phyloP scores from a whole-genome alignment of 2,888 invertebrate genomes.

The Steromphala cineraria region DNA sequence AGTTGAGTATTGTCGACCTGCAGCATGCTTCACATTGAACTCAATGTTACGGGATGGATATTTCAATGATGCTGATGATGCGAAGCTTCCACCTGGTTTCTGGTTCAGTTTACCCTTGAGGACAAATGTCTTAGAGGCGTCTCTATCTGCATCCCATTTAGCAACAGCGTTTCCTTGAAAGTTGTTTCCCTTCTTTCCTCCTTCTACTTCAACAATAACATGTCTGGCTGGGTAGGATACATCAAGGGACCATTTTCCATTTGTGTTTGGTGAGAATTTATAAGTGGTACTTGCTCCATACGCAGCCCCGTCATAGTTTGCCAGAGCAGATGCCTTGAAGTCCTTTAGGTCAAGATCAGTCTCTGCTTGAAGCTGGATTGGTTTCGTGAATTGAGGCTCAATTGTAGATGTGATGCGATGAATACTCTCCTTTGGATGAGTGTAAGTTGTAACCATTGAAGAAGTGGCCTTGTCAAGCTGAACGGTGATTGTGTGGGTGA shows the following conservation, averaged over 20 bases:
- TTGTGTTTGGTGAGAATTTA: conserved; percentile 29
- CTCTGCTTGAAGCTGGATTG: conserved; percentile 40
- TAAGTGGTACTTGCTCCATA: conserved; percentile 40
- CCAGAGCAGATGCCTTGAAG: conserved; percentile 37
- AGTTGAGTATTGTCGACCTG: conserved; percentile 37
- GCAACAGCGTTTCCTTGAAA: conserved; percentile 42
- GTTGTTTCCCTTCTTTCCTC: conserved; percentile 30
- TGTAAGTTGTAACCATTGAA: conserved; percentile 44
- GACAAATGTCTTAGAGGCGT: conserved; percentile 26
- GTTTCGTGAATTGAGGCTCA: conserved; percentile 38
- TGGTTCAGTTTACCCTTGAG: conserved; percentile 38
- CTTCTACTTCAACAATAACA: conserved; percentile 45
- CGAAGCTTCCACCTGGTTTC: conserved; percentile 32
- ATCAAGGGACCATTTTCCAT: conserved; percentile 43
- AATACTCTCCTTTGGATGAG: conserved; percentile 27
- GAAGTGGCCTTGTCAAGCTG: conserved; percentile 39
- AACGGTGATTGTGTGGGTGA: conserved; percentile 43
- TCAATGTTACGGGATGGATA: conserved; percentile 40
- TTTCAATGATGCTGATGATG: conserved; percentile 36
- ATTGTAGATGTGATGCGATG: conserved; percentile 46
- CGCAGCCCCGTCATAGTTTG: conserved; percentile 36
- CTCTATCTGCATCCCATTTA: conserved; percentile 58
- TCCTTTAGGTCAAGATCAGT: conserved; percentile 40
- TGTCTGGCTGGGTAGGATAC: conserved; percentile 45
- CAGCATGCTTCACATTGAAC: conserved; percentile 44